These are phyloP conservation scores for Mastomys coucha DNA, from an alignment of 2,113 vertebrate genomes.

Conservation along the genomic window DNA sequence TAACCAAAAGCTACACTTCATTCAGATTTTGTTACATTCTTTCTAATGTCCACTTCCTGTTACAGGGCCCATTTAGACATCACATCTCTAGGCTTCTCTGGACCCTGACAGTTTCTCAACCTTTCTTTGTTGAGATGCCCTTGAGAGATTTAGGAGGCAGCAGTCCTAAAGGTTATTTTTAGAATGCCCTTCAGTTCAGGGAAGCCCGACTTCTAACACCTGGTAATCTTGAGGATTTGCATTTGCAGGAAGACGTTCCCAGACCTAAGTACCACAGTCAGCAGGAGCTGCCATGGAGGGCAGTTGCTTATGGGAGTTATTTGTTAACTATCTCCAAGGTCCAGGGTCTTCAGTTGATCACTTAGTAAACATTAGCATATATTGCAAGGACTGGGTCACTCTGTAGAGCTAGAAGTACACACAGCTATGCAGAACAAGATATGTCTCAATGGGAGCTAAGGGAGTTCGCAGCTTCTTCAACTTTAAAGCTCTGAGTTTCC, in stretches of 20 bases:
- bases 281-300: background rate
- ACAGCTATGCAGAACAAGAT: background rate
- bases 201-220: background rate
- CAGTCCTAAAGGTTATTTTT: background rate
- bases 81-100: background rate
- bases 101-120: background rate
- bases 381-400: background rate
- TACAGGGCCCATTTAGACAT: background rate
- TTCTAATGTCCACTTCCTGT: background rate
- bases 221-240: background rate
- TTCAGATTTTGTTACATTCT: constrained; percentile 9
- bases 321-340: background rate
- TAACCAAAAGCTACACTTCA: constrained; percentile 44
- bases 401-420: background rate
- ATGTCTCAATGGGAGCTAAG: background rate
- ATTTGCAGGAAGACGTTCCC: background rate
- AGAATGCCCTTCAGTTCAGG: background rate
- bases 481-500: background rate
- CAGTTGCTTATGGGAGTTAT: background rate
- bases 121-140: background rate
- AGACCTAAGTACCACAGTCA: background rate
- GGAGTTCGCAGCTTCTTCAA: background rate
- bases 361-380: background rate
- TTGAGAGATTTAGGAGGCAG: background rate
- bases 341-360: background rate